Evolutionary conservation across 2,113 vertebrate species (phyloP).

Genomic region (Leucopsar rothschildi): DNA sequence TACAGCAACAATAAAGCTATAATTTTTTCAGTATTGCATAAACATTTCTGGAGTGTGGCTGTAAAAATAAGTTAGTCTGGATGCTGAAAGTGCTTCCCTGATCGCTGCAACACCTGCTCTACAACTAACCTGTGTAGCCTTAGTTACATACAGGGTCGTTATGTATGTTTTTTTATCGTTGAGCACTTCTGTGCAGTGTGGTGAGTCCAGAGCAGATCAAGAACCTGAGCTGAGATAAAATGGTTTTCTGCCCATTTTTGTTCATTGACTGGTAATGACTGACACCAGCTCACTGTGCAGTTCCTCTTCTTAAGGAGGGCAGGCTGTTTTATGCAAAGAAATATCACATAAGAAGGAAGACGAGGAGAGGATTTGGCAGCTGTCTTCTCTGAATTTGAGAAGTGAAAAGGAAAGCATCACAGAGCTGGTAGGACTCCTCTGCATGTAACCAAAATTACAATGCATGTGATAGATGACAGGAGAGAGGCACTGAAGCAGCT

Average conservation of each 20-base stretch:
- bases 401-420: background rate
- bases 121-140: background rate
- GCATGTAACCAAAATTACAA: background rate
- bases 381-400: background rate
- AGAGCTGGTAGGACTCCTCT: background rate
- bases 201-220: background rate
- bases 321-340: background rate
- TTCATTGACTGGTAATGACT: rapidly evolving
- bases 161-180: background rate
- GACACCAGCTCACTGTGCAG: background rate
- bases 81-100: background rate
- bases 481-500: background rate
- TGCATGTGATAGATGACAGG: background rate
- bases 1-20: background rate
- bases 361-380: background rate
- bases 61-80: background rate
- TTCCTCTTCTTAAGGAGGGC: background rate
- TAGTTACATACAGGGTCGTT: background rate
- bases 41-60: background rate
- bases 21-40: background rate
- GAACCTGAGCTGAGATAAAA: background rate
- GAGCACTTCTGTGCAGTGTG: background rate
- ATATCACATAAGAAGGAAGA: background rate
- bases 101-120: background rate
- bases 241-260: background rate